phyloP scores from a whole-genome alignment of 2,888 invertebrate genomes.

The Agrilus cyanescens region DNA sequence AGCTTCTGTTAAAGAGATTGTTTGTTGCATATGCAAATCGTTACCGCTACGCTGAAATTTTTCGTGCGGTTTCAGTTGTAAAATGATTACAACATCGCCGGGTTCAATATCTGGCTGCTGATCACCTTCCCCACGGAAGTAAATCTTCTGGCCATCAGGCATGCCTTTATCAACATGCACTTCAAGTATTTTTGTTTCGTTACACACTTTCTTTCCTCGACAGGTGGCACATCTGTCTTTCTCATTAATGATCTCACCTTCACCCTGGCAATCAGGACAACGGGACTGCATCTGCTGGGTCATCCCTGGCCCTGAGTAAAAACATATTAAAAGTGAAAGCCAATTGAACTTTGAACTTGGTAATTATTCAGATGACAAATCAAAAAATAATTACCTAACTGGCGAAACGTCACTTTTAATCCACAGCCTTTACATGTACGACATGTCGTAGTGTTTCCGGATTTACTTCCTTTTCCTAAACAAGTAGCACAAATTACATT shows the following conservation, averaged over 20 bases:
- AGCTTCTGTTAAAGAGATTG: conserved; percentile 74
- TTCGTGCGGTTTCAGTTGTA: conserved; percentile 71
- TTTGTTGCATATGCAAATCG: conserved; percentile 61
- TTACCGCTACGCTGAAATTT: conserved; percentile 65
- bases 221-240: conserved; percentile 75
- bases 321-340: conserved; percentile 11
- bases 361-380: conserved; percentile 20
- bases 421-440: conserved; percentile 68
- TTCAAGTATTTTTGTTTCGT: conserved; percentile 74
- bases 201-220: conserved; percentile 70
- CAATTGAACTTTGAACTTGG: too few relatives aligned
- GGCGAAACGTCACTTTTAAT: conserved; percentile 59
- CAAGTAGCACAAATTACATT: conserved; percentile 70
- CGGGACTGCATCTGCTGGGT: conserved; percentile 49
- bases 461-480: conserved; percentile 64
- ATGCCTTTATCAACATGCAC: conserved; percentile 85
- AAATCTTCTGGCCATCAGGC: conserved; percentile 74
- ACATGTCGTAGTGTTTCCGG: conserved; percentile 55
- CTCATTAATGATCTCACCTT: conserved; percentile 65
- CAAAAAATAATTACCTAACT: conserved; percentile 39
- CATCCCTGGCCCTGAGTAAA: conserved; percentile 40
- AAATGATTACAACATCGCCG: conserved; percentile 80
- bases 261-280: conserved; percentile 52
- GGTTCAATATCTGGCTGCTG: conserved; percentile 77
- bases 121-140: conserved; percentile 81